Evolutionary conservation across 2,113 vertebrate species (phyloP), one percentile per base, ranked within the genome.

Genomic region (Pyxicephalus adspersus): DNA sequence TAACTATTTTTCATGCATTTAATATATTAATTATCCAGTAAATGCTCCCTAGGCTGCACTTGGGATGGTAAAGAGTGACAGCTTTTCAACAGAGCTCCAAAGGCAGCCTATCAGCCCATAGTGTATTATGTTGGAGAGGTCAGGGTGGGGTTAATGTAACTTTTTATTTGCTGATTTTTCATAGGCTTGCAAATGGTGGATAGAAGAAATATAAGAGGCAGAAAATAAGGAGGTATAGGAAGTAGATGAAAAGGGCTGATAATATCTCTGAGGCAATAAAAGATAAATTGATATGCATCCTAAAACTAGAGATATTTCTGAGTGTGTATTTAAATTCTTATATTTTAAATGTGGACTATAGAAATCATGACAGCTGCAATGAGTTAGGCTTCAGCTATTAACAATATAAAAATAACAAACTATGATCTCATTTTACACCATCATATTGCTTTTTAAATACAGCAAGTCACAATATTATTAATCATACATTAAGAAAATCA

Each of bases 1-100:
- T 97, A 98, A 98, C 96, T 99, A 98, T 99, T 99, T 99, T 98
- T 99, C 96, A 98, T 98, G 97, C 97, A 97, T 99, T 99, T 98
- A 99, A 99, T 98, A 98, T 98, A 99, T 99, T 99, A 99, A 99
- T 99, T 98, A 99, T 98, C 95, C 68, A 25, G 95, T 98, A 98
- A 99, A 98, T 97, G 96, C 95, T 99, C 97, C 97, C 97, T 90
- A 92, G 97, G 95, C 96, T 96, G 95, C 96, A 94, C 95, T 99
- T 95, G 92, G 95, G 93, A 95, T 95, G 94, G 93, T 89, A 84
- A 92, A 91, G 95, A 97, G 93, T 97, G 96, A 97, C 96, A 97
- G 96, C 94, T 96, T 95, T 95, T 93, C 94, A 92, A 90, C 86
- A 93, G 94, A 94, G 94, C 93, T 95, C 92, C 92, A 88, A 92